Evolutionary conservation across 2,113 vertebrate species (phyloP), one percentile per base, ranked within the genome.

Genomic region (Petromus typicus): DNA sequence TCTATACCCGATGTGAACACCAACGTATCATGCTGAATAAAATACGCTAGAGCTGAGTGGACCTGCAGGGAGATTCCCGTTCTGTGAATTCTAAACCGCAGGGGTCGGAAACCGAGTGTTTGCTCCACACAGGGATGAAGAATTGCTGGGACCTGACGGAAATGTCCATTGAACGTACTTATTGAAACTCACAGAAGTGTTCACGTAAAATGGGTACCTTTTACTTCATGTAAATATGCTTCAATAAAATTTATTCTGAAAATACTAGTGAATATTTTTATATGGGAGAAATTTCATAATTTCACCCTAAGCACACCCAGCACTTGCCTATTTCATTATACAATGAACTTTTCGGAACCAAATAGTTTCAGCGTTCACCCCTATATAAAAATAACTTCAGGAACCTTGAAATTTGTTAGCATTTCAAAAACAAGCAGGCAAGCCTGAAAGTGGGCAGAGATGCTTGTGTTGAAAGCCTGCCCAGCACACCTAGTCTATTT

Each of bases 241-340:
- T n/a, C n/a, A n/a, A n/a, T n/a, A n/a, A n/a, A n/a, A 94, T n/a
- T 83, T n/a, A 86, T 25, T 89, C 4, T 54, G 37, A 93, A 78
- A 64, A 67, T 75, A 54, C 3, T 40, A 83, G 81, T 83, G 4
- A 34, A 61, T 30, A 66, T 89, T 83, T 81, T 30, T 43, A 57
- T 5, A 6, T n/a, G 4, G 69, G 63, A 56, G 12, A 63, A 94
- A 57, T 90, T 7, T 92, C 20, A 66, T 8, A 27, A 91, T n/a
- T n/a, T n/a, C n/a, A n/a, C n/a, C n/a, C n/a, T n/a, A n/a, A n/a
- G n/a, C n/a, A n/a, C n/a, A n/a, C n/a, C n/a, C n/a, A n/a, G n/a
- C n/a, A n/a, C n/a, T n/a, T n/a, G 18, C 16, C 37, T 73, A 16
- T 75, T 86, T 86, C 64, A 10, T 85, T 91, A n/a, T 30, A 54